Conservation (phyloP, 92 coral and sea anemone genomes). For the Hydrozoanthus gracilis region DNA sequence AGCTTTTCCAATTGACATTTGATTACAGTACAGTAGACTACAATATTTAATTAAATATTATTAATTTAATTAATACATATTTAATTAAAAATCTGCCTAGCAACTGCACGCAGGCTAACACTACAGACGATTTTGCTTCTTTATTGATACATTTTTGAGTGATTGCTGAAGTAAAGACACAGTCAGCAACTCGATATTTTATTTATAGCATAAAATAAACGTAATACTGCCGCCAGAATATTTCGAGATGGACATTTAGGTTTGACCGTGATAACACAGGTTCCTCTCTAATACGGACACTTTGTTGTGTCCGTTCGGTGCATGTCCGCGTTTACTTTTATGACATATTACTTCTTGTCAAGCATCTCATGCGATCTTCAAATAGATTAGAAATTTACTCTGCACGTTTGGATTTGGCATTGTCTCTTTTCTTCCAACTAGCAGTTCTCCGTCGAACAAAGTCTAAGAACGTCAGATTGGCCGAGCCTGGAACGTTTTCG, state of each 20-base stretch:
- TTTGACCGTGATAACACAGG: slow-evolving; percentile 6
- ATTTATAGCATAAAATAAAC: no score
- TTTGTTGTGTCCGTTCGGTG: slow-evolving; percentile 6
- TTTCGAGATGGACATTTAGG: slow-evolving; percentile 1
- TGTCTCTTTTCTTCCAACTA: neutral
- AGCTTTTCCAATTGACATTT: neutral
- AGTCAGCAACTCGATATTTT: no score
- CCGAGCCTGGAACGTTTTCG: slow-evolving; percentile 30
- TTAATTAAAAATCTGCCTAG: slow-evolving; percentile 19
- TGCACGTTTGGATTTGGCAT: slow-evolving; percentile 6
- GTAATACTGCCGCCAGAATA: neutral
- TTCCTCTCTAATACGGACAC: slow-evolving; percentile 6
- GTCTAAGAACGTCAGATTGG: slow-evolving; percentile 13
- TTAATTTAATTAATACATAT: slow-evolving; percentile 13
- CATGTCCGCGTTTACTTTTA: slow-evolving; percentile 5
- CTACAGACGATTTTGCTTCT: slow-evolving; percentile 18
- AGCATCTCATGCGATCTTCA: slow-evolving; percentile 6
- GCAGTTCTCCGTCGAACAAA: slow-evolving; percentile 14
- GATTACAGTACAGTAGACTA: slow-evolving; percentile 4
- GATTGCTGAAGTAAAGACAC: no score
- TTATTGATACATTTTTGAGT: no score
- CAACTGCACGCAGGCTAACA: slow-evolving; percentile 27
- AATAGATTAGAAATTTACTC: slow-evolving; percentile 1
- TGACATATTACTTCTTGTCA: slow-evolving; percentile 3
- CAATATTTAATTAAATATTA: neutral